These are phyloP conservation scores for Tigriopus japonicus DNA, from an alignment of 1,140 invertebrate genomes.

Conservation along the genomic window DNA sequence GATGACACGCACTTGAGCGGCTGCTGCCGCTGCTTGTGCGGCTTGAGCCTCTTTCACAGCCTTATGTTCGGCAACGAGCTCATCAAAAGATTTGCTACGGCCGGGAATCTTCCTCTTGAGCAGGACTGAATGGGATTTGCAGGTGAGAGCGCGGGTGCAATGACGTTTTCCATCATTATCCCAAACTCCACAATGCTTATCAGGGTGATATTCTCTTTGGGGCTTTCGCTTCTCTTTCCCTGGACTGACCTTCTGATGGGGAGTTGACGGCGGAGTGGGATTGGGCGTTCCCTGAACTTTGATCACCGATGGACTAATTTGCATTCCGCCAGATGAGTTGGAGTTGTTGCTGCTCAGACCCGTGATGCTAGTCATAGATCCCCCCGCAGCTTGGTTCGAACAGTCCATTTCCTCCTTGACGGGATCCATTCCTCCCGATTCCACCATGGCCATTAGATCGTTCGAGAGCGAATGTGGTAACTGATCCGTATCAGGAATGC, in stretches of 20 bases:
- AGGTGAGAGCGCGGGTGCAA: slow-evolving; percentile 59
- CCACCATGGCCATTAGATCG: slow-evolving; percentile 7
- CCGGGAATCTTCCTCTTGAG: slow-evolving; percentile 48
- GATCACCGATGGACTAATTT: neutral
- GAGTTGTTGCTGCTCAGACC: no score
- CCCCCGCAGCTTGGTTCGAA: neutral
- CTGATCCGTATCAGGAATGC: slow-evolving; percentile 10
- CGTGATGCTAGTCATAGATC: no score
- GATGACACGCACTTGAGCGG: neutral
- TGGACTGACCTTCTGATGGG: neutral
- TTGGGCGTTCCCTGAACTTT: neutral
- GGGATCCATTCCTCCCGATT: neutral
- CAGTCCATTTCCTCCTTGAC: neutral
- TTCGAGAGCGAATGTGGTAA: slow-evolving; percentile 5
- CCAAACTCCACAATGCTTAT: slow-evolving; percentile 14
- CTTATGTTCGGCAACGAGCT: slow-evolving; percentile 50
- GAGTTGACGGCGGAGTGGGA: neutral
- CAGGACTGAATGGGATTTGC: slow-evolving; percentile 59
- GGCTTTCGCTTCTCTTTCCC: neutral
- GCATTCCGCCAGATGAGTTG: neutral
- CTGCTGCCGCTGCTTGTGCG: neutral
- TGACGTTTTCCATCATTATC: slow-evolving; percentile 3
- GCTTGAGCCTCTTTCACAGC: slow-evolving; percentile 34
- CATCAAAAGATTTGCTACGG: slow-evolving; percentile 53
- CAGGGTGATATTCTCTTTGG: slow-evolving; percentile 10